Percentiles rank a stretch among this genome's conserved stretches.
Conservation (phyloP, 2,888 invertebrate genomes). For the Cremastinae sp. region DNA sequence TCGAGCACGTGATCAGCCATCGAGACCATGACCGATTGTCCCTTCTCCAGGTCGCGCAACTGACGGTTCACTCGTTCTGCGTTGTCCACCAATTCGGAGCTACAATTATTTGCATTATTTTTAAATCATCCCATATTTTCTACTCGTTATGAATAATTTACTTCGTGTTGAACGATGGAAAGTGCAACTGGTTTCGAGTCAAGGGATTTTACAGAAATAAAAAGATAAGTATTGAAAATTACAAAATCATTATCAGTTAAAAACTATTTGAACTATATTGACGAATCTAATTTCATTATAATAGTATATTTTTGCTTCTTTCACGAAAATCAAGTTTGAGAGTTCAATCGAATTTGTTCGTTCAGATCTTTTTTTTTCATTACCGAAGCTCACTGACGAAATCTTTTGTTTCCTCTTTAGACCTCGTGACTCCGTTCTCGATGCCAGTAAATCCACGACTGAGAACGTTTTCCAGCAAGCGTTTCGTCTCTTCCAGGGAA, state of each 20-base stretch:
- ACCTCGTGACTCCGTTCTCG: slow-evolving; percentile 83
- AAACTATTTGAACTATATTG: slow-evolving; percentile 7
- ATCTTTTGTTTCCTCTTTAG: slow-evolving; percentile 82
- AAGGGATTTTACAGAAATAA: background rate
- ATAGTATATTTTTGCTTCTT: too few species aligned
- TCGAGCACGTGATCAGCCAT: slow-evolving; percentile 93
- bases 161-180: too few species aligned
- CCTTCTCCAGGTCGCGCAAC: slow-evolving; percentile 84
- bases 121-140: too few species aligned
- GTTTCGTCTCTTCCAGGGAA: slow-evolving; percentile 82
- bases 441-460: slow-evolving; percentile 81
- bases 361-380: too few species aligned
- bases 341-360: too few species aligned
- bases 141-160: too few species aligned
- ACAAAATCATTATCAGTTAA: background rate
- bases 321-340: too few species aligned
- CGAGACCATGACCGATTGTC: slow-evolving; percentile 89
- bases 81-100: slow-evolving; percentile 72
- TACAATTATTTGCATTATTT: slow-evolving; percentile 48
- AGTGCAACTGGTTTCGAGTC: too few species aligned
- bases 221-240: background rate
- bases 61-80: slow-evolving; percentile 73
- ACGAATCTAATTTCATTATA: too few species aligned
- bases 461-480: slow-evolving; percentile 78
- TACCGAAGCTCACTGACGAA: slow-evolving; percentile 84